phyloP scores from a whole-genome alignment of 2,797 vertebrate species.

The Lepus townsendii region DNA sequence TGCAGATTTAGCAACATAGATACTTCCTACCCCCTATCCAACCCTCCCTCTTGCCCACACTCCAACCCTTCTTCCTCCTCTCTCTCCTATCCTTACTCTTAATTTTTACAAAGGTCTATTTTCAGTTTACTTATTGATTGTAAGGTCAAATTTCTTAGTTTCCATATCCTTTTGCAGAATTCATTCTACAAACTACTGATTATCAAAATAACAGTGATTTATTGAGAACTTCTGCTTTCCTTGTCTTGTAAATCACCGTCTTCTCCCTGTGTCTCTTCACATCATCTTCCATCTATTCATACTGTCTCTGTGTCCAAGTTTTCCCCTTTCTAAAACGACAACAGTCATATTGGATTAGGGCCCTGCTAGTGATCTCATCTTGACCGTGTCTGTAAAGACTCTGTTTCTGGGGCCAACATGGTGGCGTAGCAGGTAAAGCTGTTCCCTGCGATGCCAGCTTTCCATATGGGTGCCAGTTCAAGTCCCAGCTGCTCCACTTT shows the following conservation, averaged over 20 bases:
- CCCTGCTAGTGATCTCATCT: not conserved
- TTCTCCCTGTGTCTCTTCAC: not conserved
- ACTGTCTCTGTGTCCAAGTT: not conserved
- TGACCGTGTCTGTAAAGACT: not conserved
- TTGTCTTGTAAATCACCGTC: not conserved
- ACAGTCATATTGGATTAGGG: not conserved
- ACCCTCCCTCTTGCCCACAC: too few species aligned
- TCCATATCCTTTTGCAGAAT: not conserved
- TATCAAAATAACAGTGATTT: conserved; percentile 12
- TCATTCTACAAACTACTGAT: not conserved
- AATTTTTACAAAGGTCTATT: too few species aligned
- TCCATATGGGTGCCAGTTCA: too few species aligned
- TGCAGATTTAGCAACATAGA: too few species aligned
- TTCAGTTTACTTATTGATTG: too few species aligned
- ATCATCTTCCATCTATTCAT: not conserved
- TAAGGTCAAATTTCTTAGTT: not conserved
- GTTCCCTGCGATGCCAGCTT: too few species aligned
- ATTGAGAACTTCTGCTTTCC: not conserved
- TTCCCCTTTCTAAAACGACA: not conserved
- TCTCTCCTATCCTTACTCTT: too few species aligned
- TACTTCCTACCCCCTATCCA: too few species aligned
- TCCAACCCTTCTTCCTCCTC: too few species aligned
- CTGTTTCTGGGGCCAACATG: not conserved
- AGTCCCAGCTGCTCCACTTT: too few species aligned
- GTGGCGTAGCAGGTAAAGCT: too few species aligned